Evolutionary conservation across 2,888 invertebrate genomes (phyloP), one percentile per base, ranked within the genome.

Genomic region (Schrankia costaestrigalis): DNA sequence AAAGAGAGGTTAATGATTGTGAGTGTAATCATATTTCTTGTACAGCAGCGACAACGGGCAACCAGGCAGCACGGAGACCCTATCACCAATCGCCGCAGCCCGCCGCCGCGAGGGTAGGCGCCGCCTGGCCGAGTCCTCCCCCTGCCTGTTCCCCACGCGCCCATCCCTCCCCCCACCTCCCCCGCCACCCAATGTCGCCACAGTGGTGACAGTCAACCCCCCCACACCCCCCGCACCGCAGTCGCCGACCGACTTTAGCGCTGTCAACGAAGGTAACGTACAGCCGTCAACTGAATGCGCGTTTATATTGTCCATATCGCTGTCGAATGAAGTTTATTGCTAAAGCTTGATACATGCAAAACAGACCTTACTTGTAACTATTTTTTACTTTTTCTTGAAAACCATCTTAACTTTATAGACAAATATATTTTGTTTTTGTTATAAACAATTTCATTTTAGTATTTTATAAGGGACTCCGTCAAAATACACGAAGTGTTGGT

Each of bases 241-340:
- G 21, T 41, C 43, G 22, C 51, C 26, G 36, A 61, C 82, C 55
- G 85, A 86, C 73, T 80, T 84, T 77, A 84, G 84, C 83, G 84
- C 85, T 82, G 84, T 85, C 78, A 81, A 87, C 70, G 86, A 86
- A 86, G 86, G 86, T 86, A 78, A 68, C 56, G 56, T 46, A 44
- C 76, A 66, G 81, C 58, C 78, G 81, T 80, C 78, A 75, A 76
- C 80, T 79, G 79, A 49, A 59, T 31, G 26, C 34, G 19, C 36
- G 40, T 31, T 42, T 50, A 35, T 23, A 2, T 6, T 32, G 26
- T 41, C 25, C n/a, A n/a, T n/a, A n/a, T n/a, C n/a, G n/a, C n/a
- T n/a, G n/a, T 18, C 12, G 10, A 23, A 3, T 5, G 11, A 1
- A 11, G n/a, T n/a, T n/a, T 15, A 8, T 3, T 10, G 26, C 15